These are phyloP conservation scores for Hirtodrosophila duncani DNA, from an alignment of 2,888 invertebrate genomes.

Conservation along the genomic window DNA sequence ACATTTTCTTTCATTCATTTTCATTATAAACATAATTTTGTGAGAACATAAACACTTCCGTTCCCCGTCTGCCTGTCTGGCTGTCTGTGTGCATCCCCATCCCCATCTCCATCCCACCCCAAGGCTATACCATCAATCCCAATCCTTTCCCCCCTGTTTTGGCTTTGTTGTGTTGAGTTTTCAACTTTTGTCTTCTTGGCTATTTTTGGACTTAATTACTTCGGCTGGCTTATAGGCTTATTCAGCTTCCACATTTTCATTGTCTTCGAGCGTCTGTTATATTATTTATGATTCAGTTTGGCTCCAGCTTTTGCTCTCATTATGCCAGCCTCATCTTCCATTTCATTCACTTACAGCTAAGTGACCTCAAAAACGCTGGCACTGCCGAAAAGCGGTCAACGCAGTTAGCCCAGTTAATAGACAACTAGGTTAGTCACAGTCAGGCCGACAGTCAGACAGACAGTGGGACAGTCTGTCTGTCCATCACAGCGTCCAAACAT, in stretches of 20 bases:
- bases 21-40: slow-evolving; percentile 38
- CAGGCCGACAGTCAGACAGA: slow-evolving; percentile 11
- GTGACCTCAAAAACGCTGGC: slow-evolving; percentile 50
- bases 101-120: not conserved
- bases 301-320: slow-evolving; percentile 19
- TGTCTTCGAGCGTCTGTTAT: not conserved
- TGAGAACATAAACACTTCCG: slow-evolving; percentile 63
- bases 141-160: too few species aligned
- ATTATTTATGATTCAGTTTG: slow-evolving; percentile 32
- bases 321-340: slow-evolving; percentile 43
- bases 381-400: slow-evolving; percentile 27
- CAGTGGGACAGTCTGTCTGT: slow-evolving; percentile 18
- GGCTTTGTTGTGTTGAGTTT: not conserved
- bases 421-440: not conserved
- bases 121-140: too few species aligned
- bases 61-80: slow-evolving; percentile 9
- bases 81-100: too few species aligned
- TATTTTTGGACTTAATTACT: slow-evolving; percentile 66
- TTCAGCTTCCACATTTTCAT: not conserved
- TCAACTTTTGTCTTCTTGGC: slow-evolving; percentile 27
- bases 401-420: slow-evolving; percentile 65
- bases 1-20: slow-evolving; percentile 20
- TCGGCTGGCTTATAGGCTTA: slow-evolving; percentile 31
- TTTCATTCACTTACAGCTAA: slow-evolving; percentile 59
- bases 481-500: slow-evolving; percentile 14